Evolutionary conservation across 2,113 vertebrate genomes (phyloP).

Genomic region (Eurystomus gularis): DNA sequence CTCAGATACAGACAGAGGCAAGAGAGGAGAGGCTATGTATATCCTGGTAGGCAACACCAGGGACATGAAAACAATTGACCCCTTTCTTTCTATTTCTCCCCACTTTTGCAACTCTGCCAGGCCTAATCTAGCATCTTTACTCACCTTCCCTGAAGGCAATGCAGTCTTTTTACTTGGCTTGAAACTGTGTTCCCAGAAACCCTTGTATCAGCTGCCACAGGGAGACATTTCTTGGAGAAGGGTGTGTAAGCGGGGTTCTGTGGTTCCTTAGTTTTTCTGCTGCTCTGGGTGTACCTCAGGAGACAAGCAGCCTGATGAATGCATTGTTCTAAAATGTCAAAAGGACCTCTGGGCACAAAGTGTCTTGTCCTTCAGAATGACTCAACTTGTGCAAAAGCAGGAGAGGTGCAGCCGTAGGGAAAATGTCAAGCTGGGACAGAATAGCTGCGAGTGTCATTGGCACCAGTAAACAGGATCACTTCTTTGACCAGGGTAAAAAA

Average conservation of each 20-base stretch:
- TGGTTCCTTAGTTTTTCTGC: background rate
- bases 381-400: conserved; percentile 3
- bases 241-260: background rate
- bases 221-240: conserved; percentile 17
- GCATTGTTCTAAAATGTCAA: conserved; percentile 61
- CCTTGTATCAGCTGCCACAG: background rate
- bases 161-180: conserved; percentile 11
- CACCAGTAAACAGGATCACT: background rate
- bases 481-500: background rate
- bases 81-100: conserved; percentile 61
- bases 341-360: conserved; percentile 19
- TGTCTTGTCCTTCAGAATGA: conserved; percentile 6
- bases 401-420: conserved; percentile 29
- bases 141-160: conserved; percentile 39
- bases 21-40: conserved; percentile 32
- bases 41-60: conserved; percentile 13
- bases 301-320: conserved; percentile 10
- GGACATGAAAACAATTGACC: conserved; percentile 50
- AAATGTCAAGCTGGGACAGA: conserved; percentile 35
- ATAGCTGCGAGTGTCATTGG: background rate
- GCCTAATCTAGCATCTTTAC: conserved; percentile 42
- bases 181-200: conserved; percentile 37
- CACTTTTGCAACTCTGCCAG: conserved; percentile 47
- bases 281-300: background rate
- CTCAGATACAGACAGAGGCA: background rate